Base-by-base conservation (phyloP, 92 coral and sea anemone genomes). In the Zoanthus gigantus region DNA sequence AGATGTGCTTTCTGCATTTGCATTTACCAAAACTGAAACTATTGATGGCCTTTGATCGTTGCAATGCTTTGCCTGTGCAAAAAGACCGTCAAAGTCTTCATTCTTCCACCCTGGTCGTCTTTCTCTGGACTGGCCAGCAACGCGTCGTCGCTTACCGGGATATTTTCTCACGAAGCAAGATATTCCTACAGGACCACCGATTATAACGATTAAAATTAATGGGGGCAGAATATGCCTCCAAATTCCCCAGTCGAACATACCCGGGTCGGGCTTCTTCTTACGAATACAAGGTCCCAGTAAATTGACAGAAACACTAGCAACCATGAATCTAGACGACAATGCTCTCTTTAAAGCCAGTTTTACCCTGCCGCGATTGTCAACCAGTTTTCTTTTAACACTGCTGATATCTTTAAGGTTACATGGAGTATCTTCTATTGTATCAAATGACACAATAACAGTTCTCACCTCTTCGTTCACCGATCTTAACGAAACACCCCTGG, bases 171-270 rank as follows among this genome's bases (percentile, higher is more conserved):
- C 92, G 13, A 72, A 60, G 73, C 86, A 75, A 0, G 98, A 89
- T 44, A 95, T 95, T 1, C 83, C 61, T n/a, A 95, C 98, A 47
- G 98, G 98, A 15, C 92, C 74, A 28, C 98, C 98, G 29, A 95
- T 86, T 11, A 95, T 94, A 17, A 32, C 79, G 3, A 95, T 31
- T 6, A 95, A 72, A 90, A 95, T 91, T 9, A 92, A 63, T 30
- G 92, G 15, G 2, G 98, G 96, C 17, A 93, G 85, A 11, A 93
- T 30, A 29, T 93, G 94, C 78, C 77, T 91, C 68, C 92, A 86
- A 67, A 90, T 75, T 2, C 98, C 98, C 96, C 96, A 95, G 65
- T 90, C 76, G 84, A 93, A 93, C 10, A 79, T 79, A 16, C 86
- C 83, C 9, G 83, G 79, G 9, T 87, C 87, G 0, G 76, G 86